Base-by-base conservation (phyloP, 1,140 invertebrate species). In the Cotesia vestalis region DNA sequence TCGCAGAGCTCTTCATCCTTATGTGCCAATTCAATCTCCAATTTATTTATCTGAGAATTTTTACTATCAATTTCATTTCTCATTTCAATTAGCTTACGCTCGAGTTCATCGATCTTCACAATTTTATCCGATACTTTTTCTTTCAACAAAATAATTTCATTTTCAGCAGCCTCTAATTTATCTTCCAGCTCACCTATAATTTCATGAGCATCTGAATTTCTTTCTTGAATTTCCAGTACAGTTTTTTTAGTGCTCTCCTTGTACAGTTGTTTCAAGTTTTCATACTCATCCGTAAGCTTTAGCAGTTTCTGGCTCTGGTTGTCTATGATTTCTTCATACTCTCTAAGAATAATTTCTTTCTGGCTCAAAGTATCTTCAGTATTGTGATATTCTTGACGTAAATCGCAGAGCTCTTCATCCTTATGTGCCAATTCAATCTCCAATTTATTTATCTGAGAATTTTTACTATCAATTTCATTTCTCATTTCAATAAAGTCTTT, bases 21-120 rank as follows among this genome's bases (percentile, higher is more conserved):
- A 34, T 20, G 17, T 9, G 20, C 20, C 27, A 59, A 27, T 59
- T 59, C 20, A 27, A 20, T 20, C 8, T 20, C 17, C n/a, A 61
- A 17, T 17, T 69, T 46, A 11, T 59, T 38, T 3, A 46, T 46
- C n/a, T 12, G 20, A 36, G 2, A 11, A 9, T 57, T n/a, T 68
- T 68, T 55, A 1, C 17, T 12, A 53, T 68, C 52, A n/a, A 17
- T 51, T 52, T 52, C 64, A 34, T 35, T 66, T 4, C 34, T 11
- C 20, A 66, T 14, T 34, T 66, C 51, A n/a, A 12, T 66, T 27
- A 80, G 40, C 62, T 76, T 75, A 20, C 74, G 57, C 38, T 74
- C 75, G 20, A 81, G 62, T 14, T 6, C 71, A 61, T 76, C 9
- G 64, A 80, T 75, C 77, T 80, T 74, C 5, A n/a, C 51, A 12